phyloP scores from a whole-genome alignment of 2,113 vertebrate species.

The Heteronetta atricapilla region DNA sequence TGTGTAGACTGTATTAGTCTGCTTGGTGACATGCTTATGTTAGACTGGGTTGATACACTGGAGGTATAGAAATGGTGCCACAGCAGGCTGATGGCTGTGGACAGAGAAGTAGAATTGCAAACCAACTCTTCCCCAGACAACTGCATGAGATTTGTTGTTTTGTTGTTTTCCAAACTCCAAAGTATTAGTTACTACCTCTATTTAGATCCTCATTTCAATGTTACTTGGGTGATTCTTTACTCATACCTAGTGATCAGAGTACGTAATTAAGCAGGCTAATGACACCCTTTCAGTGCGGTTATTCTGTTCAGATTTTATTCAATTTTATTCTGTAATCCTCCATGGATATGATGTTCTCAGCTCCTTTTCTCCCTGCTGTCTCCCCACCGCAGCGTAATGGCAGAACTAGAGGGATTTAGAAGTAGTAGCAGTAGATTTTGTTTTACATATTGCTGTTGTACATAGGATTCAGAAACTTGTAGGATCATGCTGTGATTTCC shows the following conservation, averaged over 20 bases:
- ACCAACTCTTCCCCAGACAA: background rate
- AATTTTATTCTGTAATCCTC: background rate
- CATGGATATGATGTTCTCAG: background rate
- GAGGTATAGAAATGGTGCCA: background rate
- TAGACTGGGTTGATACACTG: background rate
- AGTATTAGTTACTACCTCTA: background rate
- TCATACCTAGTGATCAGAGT: background rate
- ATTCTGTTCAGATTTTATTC: background rate
- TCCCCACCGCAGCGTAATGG: rapidly evolving
- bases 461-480: background rate
- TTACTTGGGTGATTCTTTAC: background rate
- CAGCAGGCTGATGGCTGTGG: background rate
- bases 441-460: background rate
- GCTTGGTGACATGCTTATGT: background rate
- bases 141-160: background rate
- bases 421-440: background rate
- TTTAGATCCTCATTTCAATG: background rate
- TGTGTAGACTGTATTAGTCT: background rate
- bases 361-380: background rate
- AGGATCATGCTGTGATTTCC: background rate
- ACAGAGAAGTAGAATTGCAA: background rate
- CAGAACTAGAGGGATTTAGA: background rate
- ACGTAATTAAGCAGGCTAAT: background rate
- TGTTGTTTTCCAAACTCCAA: background rate
- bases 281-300: background rate